These are phyloP conservation scores for Nothobranchius kuhntae DNA, from an alignment of 2,113 vertebrate genomes.

Conservation along the genomic window DNA sequence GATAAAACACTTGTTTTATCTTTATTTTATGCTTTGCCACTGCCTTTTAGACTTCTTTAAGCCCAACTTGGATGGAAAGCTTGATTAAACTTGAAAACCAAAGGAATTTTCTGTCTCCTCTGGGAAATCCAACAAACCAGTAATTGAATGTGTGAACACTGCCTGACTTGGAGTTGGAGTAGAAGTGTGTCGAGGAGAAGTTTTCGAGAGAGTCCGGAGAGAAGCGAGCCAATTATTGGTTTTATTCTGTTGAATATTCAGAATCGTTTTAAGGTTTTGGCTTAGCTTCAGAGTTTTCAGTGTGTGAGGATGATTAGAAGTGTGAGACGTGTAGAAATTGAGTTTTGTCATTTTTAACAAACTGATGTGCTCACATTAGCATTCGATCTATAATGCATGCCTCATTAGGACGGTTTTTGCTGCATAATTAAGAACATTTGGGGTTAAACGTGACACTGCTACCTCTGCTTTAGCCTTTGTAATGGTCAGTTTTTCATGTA, in stretches of 20 bases:
- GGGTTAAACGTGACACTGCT: conserved; percentile 37
- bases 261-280: conserved; percentile 5
- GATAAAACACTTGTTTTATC: not conserved
- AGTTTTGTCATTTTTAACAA: conserved; percentile 33
- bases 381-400: conserved; percentile 67
- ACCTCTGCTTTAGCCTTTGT: conserved; percentile 13
- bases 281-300: conserved; percentile 7
- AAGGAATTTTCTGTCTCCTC: conserved; percentile 22
- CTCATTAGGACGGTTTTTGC: conserved; percentile 65
- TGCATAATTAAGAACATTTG: conserved; percentile 63
- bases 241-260: conserved; percentile 1
- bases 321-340: conserved; percentile 15
- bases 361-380: conserved; percentile 57
- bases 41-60: conserved; percentile 13
- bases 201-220: conserved; percentile 8
- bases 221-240: not conserved
- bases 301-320: conserved; percentile 3
- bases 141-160: conserved; percentile 34
- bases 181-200: conserved; percentile 20
- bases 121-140: conserved; percentile 15
- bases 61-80: conserved; percentile 20
- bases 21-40: too few relatives aligned
- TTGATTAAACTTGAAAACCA: conserved; percentile 45
- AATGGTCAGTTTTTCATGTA: too few relatives aligned
- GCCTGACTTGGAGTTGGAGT: not conserved